Evolutionary conservation across 2,888 invertebrate species (phyloP), one percentile per base, ranked within the genome.

Genomic region (Therioaphis trifolii): DNA sequence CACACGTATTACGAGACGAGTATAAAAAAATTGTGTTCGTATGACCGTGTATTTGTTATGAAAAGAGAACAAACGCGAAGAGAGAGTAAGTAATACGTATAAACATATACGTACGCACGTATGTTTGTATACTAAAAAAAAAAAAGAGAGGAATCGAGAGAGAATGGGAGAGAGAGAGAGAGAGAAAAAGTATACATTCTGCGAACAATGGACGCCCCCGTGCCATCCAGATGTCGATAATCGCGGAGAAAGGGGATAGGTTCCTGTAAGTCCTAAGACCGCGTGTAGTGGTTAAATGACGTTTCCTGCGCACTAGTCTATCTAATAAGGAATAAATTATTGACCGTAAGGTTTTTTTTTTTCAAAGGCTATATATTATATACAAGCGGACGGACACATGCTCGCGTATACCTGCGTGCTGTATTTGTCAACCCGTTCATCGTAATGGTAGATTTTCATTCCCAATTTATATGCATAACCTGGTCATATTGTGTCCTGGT

Each of bases 121-220:
- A n/a, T n/a, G 0, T 11, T 12, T 11, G 15, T 46, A 58, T 24
- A n/a, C n/a, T n/a, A 4, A 11, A 61, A 27, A 61, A 71, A 46
- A 49, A 18, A 24, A 18, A 46, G 58, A 61, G 43, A 12, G 27
- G 14, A 43, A 61, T 29, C 11, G 58, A 40, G 29, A 35, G n/a
- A 35, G 11, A 66, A 18, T 7, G 35, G 43, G 5, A 4, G 29
- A n/a, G 18, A 15, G 35, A 52, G 66, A 66, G 46, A 18, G 49
- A 27, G 46, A 49, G 5, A 43, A 35, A 14, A n/a, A n/a, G 49
- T 43, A 46, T 58, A 74, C 49, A 21, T 55, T 49, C 61, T 52
- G 80, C 80, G 46, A 74, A 82, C 82, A 82, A 82, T 82, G 63
- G 82, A 72, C 82, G 82, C 82, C 82, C 80, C 80, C 82, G 82